Evolutionary conservation across 2,888 invertebrate genomes (phyloP).

Genomic region (Tenthredo mesomela): DNA sequence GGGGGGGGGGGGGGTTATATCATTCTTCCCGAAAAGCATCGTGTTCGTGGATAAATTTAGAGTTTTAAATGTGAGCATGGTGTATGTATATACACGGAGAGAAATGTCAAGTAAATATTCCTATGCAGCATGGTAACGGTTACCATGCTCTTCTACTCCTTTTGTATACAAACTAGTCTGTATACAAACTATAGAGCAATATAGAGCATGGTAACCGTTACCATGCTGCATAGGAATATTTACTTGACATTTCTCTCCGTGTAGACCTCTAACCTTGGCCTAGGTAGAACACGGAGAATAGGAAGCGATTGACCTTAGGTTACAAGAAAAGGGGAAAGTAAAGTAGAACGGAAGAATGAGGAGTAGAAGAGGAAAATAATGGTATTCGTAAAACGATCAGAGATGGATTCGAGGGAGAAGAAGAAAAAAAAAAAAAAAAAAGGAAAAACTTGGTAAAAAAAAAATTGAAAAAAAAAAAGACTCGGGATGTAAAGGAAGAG

Average conservation of each 20-base stretch:
- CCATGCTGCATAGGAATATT: no score
- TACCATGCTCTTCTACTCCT: no score
- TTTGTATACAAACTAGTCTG: no score
- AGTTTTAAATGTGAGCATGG: no score
- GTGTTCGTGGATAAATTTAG: background rate
- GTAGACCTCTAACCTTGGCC: background rate
- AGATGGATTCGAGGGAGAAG: slow-evolving; percentile 34
- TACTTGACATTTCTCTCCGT: no score
- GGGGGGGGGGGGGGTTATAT: no score
- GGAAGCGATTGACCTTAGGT: background rate
- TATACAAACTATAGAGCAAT: no score
- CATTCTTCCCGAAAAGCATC: background rate
- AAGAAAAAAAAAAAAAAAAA: background rate
- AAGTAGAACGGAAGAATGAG: slow-evolving; percentile 25
- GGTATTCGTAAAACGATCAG: slow-evolving; percentile 63
- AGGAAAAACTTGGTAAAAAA: background rate
- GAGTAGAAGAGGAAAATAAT: slow-evolving; percentile 40
- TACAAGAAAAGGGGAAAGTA: background rate
- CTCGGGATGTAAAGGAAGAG: no score
- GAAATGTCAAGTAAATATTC: no score
- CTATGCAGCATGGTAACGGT: no score
- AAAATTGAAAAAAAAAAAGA: background rate
- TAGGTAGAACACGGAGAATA: background rate
- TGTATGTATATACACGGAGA: no score
- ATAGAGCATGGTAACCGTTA: no score